Conservation (phyloP, 2,888 invertebrate genomes). For the Tupiocoris notatus region DNA sequence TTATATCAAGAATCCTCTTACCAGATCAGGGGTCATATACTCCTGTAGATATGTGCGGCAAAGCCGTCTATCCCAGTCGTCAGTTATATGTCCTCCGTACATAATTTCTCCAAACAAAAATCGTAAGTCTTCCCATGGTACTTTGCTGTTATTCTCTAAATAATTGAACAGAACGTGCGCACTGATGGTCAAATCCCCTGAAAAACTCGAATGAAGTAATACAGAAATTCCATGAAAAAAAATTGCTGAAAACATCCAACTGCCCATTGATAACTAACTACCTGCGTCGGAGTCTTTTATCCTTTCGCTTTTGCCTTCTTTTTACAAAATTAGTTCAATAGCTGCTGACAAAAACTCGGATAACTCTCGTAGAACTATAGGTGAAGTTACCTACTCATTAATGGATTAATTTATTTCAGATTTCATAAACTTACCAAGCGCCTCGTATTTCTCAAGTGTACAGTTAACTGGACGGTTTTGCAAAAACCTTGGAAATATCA, state of each 20-base stretch:
- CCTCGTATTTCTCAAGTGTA: neutral
- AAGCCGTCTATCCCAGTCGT: constrained; percentile 89
- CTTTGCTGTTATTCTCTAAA: constrained; percentile 79
- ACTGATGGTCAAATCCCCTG: constrained; percentile 88
- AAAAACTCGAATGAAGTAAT: too few relatives aligned
- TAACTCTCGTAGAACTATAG: too few relatives aligned
- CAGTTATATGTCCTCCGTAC: constrained; percentile 97
- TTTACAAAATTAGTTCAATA: too few relatives aligned
- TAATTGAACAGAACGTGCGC: constrained; percentile 88
- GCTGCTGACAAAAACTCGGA: too few relatives aligned
- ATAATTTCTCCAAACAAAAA: constrained; percentile 96
- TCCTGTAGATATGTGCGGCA: constrained; percentile 83
- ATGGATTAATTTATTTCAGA: neutral
- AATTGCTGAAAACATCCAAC: too few relatives aligned
- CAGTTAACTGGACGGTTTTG: too few relatives aligned
- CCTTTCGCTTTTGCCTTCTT: too few relatives aligned
- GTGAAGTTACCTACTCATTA: too few relatives aligned
- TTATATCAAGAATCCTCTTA: too few relatives aligned
- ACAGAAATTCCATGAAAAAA: too few relatives aligned
- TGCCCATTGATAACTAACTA: too few relatives aligned
- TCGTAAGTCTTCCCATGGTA: constrained; percentile 92
- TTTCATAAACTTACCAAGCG: neutral
- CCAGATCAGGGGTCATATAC: constrained; percentile 80
- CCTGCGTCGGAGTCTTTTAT: too few relatives aligned
- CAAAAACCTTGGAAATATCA: neutral